Percentiles rank a stretch among this genome's conserved stretches.
Evolutionary conservation across 2,888 invertebrate genomes (phyloP).

Genomic region (Nomada lathburiana): DNA sequence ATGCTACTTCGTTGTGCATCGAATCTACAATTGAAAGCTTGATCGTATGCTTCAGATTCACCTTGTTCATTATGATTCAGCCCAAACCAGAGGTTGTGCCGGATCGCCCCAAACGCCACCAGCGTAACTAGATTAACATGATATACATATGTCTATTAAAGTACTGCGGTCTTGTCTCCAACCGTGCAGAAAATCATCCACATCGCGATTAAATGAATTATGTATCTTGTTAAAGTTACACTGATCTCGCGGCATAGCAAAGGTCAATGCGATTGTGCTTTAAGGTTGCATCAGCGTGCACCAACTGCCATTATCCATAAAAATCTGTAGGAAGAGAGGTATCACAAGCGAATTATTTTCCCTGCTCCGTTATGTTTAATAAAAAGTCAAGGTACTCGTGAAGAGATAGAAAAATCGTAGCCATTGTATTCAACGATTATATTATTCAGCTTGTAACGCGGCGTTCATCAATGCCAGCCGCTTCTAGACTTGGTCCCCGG

Average conservation of each 20-base stretch:
- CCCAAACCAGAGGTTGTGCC: conserved; percentile 42
- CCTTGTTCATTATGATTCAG: conserved; percentile 53
- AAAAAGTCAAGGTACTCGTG: conserved; percentile 12
- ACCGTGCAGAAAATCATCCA: conserved; percentile 2
- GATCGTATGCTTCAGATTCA: conserved; percentile 51
- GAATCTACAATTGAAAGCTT: conserved; percentile 48
- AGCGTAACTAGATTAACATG: conserved; percentile 41
- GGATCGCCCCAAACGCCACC: conserved; percentile 24
- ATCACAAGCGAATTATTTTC: not conserved
- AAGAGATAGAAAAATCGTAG: conserved; percentile 4
- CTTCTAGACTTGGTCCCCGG: conserved; percentile 32
- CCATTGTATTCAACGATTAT: conserved; percentile 24
- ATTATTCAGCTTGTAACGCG: not conserved
- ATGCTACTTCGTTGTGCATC: no score
- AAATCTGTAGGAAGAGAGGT: not conserved
- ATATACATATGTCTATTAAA: conserved; percentile 45
- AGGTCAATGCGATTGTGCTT: not conserved
- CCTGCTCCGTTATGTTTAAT: not conserved
- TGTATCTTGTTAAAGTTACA: no score
- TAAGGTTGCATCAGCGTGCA: conserved; percentile 3
- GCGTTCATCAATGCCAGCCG: conserved; percentile 55
- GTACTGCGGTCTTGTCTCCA: not conserved
- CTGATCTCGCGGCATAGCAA: not conserved
- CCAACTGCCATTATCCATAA: not conserved
- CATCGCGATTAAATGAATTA: not conserved